Evolutionary conservation across 2,113 vertebrate species (phyloP), one percentile per base, ranked within the genome.

Genomic region (Lipophrys pholis): DNA sequence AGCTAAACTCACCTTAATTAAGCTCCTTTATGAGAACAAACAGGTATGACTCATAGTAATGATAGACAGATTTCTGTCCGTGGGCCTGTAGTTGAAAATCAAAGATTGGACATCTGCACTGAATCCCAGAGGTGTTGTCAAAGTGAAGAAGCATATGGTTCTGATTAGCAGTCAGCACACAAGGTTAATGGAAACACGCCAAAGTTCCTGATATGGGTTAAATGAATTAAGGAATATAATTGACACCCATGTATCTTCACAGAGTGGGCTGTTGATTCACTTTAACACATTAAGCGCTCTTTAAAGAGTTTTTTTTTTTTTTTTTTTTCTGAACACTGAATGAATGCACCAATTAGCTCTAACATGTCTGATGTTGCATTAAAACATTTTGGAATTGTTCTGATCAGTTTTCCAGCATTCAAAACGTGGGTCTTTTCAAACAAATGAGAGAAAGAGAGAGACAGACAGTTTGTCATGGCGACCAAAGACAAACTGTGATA

Each of bases 131-230:
- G 65, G 73, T 77, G 58, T 58, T 58, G 78, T 62, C 66, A 59
- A 48, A 71, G 66, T 77, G 59, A 78, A 67, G 56, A 65, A 65
- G 58, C 57, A 75, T 73, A 81, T 86, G 87, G 69, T 76, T 82
- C 51, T 75, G 70, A 91, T 86, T 83, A 82, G 78, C 54, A 87
- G 84, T 88, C 81, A 80, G 63, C 75, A 64, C 50, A 40, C 66
- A 78, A 85, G 82, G 83, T 87, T 90, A 90, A 91, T 89, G 63
- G 82, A 83, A 83, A 81, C 65, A 80, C 30, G 21, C 60, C 11
- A n/a, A 79, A 73, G 46, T 81, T 80, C 67, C 81, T 71, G 80
- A 88, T 83, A 77, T 78, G 42, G 36, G 68, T 51, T 67, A 70
- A 82, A 82, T 72, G 42, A 53, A 86, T 68, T 56, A 56, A 56